These are phyloP conservation scores for Saiga tatarica DNA, from an alignment of 2,113 vertebrate species.

Conservation along the genomic window DNA sequence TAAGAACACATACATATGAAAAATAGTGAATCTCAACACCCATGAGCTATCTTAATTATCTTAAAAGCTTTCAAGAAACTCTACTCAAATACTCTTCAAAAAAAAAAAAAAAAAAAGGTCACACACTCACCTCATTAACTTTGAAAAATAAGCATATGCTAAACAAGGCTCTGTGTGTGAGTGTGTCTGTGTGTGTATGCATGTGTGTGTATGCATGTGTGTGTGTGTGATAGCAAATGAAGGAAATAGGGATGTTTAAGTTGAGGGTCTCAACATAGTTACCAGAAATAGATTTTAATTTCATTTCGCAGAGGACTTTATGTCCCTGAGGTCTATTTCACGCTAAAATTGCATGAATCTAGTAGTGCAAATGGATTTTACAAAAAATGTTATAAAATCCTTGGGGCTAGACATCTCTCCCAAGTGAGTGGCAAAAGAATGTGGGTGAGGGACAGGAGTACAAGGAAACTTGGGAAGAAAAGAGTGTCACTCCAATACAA, in stretches of 20 bases:
- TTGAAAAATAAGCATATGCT: neutral
- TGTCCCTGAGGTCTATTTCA: neutral
- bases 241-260: neutral
- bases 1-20: slow-evolving; percentile 10
- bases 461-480: neutral
- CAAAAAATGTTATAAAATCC: neutral
- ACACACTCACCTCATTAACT: neutral
- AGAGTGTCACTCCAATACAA: neutral
- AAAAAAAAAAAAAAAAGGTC: neutral
- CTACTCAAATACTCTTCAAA: slow-evolving; percentile 15
- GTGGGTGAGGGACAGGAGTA: neutral
- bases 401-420: neutral
- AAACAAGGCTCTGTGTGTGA: neutral
- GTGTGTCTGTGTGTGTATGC: neutral
- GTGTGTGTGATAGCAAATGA: neutral
- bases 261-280: neutral
- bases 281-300: slow-evolving; percentile 27
- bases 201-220: neutral
- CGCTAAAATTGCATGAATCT: neutral
- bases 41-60: slow-evolving; percentile 33
- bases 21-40: slow-evolving; percentile 23
- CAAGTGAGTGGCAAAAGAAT: neutral
- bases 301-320: slow-evolving; percentile 1
- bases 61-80: slow-evolving; percentile 54
- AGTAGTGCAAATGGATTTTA: neutral